phyloP scores from a whole-genome alignment of 2,797 vertebrate species.

The Gila robusta region DNA sequence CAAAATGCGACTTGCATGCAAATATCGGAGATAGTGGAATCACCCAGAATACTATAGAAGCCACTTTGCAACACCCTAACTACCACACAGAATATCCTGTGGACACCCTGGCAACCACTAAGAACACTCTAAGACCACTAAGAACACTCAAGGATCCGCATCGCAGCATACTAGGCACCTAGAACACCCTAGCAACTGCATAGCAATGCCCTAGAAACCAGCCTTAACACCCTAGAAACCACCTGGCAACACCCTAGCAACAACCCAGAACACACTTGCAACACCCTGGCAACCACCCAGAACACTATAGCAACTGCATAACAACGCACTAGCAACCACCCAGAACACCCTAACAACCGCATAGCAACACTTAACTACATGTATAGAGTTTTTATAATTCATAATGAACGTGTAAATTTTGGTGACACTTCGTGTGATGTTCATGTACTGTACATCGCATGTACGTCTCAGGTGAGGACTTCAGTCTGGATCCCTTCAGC shows the following conservation, averaged over 20 bases:
- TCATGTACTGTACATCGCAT: not conserved
- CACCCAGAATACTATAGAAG: not conserved
- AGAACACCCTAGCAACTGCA: not conserved
- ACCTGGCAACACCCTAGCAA: too few species aligned
- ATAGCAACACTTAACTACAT: not conserved
- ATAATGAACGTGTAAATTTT: not conserved
- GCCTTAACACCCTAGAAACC: not conserved
- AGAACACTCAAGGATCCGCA: not conserved
- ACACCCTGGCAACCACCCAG: not conserved
- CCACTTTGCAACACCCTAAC: not conserved
- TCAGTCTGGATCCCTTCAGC: constrained; percentile 84
- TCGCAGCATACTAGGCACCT: too few species aligned
- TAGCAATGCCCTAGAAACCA: not conserved
- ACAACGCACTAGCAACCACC: not conserved
- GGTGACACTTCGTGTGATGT: not conserved
- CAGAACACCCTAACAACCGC: not conserved
- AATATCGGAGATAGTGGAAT: not conserved
- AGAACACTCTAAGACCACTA: not conserved
- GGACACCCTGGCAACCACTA: not conserved
- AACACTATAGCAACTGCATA: not conserved
- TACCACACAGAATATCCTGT: not conserved
- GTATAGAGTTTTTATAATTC: not conserved
- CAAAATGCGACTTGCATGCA: too few species aligned
- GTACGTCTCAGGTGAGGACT: constrained; percentile 83
- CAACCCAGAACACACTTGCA: not conserved